These are phyloP conservation scores for Nudaria mundana DNA, from an alignment of 2,888 invertebrate genomes.

Conservation along the genomic window DNA sequence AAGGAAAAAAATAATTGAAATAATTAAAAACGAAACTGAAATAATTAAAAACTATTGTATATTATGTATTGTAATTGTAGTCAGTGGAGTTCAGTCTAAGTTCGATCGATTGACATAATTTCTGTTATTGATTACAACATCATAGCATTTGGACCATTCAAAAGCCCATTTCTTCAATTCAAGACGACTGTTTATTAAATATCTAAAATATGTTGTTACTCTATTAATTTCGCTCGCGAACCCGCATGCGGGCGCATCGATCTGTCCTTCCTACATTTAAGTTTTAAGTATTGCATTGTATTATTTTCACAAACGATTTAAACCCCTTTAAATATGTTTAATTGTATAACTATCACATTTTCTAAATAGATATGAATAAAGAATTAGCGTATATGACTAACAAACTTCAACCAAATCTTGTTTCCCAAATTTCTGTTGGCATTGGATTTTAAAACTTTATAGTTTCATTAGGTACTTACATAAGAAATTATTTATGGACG, in stretches of 20 bases:
- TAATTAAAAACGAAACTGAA: no score
- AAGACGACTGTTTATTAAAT: constrained; percentile 6
- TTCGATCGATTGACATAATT: no score
- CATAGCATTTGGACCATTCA: neutral
- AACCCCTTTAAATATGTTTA: constrained; percentile 21
- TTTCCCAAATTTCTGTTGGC: no score
- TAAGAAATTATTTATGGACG: constrained; percentile 44
- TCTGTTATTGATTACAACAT: neutral
- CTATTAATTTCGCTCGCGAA: constrained; percentile 34
- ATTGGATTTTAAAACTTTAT: no score
- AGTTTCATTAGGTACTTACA: constrained; percentile 21
- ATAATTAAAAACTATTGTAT: no score
- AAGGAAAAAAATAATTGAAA: no score
- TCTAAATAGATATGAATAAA: no score
- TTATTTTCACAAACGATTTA: constrained; percentile 46
- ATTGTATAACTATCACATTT: constrained; percentile 1
- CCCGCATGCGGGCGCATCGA: constrained; percentile 63
- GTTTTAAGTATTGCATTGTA: no score
- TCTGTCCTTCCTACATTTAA: constrained; percentile 57
- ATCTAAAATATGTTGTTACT: constrained; percentile 16
- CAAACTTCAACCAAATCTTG: no score
- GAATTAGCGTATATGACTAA: no score
- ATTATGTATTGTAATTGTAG: no score
- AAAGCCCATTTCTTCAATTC: neutral
- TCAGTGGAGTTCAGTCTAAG: no score